phyloP scores from a whole-genome alignment of 2,888 invertebrate genomes.

The Agrilus mali region DNA sequence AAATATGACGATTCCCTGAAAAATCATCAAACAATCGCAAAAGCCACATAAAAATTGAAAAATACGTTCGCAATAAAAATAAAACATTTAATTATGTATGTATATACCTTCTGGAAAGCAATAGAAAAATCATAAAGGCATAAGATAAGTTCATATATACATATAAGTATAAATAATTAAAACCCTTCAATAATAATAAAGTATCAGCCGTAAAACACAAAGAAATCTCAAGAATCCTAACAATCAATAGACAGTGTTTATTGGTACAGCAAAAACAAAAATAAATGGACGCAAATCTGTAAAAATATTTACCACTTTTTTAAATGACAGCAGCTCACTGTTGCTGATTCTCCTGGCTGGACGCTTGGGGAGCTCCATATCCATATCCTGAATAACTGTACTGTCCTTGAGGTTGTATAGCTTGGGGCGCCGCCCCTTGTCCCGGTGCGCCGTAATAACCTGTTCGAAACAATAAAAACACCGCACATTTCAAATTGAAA shows the following conservation, averaged over 20 bases:
- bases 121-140: too few species aligned
- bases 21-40: too few species aligned
- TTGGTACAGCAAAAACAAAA: background rate
- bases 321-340: constrained; percentile 3
- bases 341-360: constrained; percentile 12
- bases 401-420: constrained; percentile 29
- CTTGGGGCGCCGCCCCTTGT: constrained; percentile 23
- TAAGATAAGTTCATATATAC: too few species aligned
- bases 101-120: too few species aligned
- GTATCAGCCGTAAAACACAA: background rate
- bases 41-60: too few species aligned
- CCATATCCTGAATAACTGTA: constrained; percentile 35
- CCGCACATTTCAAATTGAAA: constrained; percentile 2
- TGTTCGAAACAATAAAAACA: constrained; percentile 11
- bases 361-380: constrained; percentile 23
- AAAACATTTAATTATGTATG: too few species aligned
- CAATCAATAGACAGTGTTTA: constrained; percentile 1
- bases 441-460: constrained; percentile 32
- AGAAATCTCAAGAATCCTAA: constrained; percentile 2
- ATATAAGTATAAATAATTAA: too few species aligned
- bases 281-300: background rate
- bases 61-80: too few species aligned
- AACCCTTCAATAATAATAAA: background rate
- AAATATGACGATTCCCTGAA: too few species aligned
- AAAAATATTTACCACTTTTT: constrained; percentile 7